Evolutionary conservation across 2,113 vertebrate species (phyloP), one percentile per base, ranked within the genome.

Genomic region (Malurus elegans): DNA sequence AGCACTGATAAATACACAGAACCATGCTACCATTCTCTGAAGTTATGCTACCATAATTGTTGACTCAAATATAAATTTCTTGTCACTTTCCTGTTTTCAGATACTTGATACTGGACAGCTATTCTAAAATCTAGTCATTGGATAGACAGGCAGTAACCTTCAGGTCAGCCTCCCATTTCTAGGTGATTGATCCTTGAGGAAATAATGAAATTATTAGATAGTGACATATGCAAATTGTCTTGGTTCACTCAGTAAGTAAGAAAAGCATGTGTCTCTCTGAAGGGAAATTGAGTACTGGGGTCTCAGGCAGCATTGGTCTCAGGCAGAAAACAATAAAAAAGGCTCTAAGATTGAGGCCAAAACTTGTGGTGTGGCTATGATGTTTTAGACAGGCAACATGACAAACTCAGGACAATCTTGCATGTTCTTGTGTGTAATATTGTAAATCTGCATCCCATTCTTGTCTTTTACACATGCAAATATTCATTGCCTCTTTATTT

Each of bases 211-310:
- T 79, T 75, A 79, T 53, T 72, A 54, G 70, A 51, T 24, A 66
- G 31, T 72, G 45, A 87, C 76, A 72, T 75, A 74, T 45, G 28
- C 50, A 83, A 50, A 79, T 67, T 14, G 2, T 9, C 40, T 79
- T 75, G 20, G 36, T 44, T 86, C 81, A 76, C 23, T 71, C 40
- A 64, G n/a, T 47, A 16, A 7, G 20, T 48, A 70, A 58, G 45
- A 75, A 87, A 29, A 93, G 12, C 32, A 8, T 62, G 16, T 18
- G 8, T 57, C 9, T 65, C 44, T 90, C 18, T 81, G 36, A 79
- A 34, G 21, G 60, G 21, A 56, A 66, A 28, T 0, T 1, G 47
- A 6, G 2, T 78, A 6, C 8, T 42, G 10, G 3, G 9, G 4
- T 84, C 10, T 66, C 15, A 86, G 32, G 38, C 23, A 48, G 8